phyloP scores from a whole-genome alignment of 2,888 invertebrate species.

The Lithophane semibrunnea region DNA sequence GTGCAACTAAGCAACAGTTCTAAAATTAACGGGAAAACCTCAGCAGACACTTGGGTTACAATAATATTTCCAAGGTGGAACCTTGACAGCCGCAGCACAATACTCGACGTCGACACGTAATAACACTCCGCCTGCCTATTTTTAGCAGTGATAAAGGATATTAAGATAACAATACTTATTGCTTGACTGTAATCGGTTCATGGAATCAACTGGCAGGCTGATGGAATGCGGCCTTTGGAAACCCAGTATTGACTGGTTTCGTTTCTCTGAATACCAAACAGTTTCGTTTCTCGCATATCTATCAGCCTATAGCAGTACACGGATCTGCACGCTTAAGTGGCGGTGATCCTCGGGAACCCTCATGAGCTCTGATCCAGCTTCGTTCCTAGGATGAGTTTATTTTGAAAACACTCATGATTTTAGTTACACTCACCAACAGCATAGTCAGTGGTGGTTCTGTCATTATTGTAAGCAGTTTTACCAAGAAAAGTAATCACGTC shows the following conservation, averaged over 20 bases:
- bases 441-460: neutral
- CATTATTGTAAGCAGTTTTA: neutral
- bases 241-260: neutral
- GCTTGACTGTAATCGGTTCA: conserved; percentile 54
- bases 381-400: neutral
- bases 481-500: neutral
- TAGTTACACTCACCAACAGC: neutral
- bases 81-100: conserved; percentile 38
- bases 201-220: conserved; percentile 26
- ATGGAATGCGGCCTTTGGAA: neutral
- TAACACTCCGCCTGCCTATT: conserved; percentile 50
- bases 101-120: conserved; percentile 24
- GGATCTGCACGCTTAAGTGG: neutral
- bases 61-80: conserved; percentile 20
- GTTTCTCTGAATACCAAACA: neutral
- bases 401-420: no score
- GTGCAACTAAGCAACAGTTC: neutral
- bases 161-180: conserved; percentile 64
- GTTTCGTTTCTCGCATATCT: neutral
- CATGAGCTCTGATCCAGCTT: neutral
- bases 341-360: neutral
- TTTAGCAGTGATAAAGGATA: conserved; percentile 62
- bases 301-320: neutral
- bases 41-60: neutral
- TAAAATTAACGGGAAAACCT: neutral